Conservation (phyloP, 2,113 vertebrate species). For the Tiliqua scincoides region DNA sequence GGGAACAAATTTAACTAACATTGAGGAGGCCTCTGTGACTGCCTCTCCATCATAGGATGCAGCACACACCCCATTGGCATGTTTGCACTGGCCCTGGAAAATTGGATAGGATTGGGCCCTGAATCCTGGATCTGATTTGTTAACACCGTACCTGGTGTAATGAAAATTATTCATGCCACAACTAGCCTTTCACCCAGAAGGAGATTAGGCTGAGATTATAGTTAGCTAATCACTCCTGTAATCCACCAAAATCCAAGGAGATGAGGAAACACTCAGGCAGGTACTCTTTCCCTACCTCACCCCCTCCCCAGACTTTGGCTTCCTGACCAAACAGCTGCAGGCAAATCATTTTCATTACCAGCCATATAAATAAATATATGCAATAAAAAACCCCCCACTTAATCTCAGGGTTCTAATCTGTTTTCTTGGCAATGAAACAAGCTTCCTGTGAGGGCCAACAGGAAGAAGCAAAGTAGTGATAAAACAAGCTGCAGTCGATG, state of each 20-base stretch:
- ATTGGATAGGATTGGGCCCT: too few species aligned
- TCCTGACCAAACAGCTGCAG: not conserved
- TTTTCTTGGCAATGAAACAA: not conserved
- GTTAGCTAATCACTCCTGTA: not conserved
- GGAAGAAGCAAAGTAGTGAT: not conserved
- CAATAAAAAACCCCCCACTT: not conserved
- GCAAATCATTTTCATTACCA: not conserved
- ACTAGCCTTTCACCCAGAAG: not conserved
- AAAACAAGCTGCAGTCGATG: not conserved
- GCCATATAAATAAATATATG: not conserved
- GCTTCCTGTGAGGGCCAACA: not conserved
- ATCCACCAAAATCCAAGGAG: not conserved
- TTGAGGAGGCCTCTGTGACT: too few species aligned
- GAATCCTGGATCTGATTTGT: not conserved
- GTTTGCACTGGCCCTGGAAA: too few species aligned
- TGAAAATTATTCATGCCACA: not conserved
- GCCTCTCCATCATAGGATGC: too few species aligned
- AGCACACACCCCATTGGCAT: too few species aligned
- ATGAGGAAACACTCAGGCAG: not conserved
- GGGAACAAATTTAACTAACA: too few species aligned
- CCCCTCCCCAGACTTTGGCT: not conserved
- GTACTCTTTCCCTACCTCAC: too few species aligned
- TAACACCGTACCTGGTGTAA: not conserved
- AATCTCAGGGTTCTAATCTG: not conserved
- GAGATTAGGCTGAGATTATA: not conserved